Evolutionary conservation across 2,888 invertebrate genomes (phyloP).

Genomic region (Drosophila austrosaltans): DNA sequence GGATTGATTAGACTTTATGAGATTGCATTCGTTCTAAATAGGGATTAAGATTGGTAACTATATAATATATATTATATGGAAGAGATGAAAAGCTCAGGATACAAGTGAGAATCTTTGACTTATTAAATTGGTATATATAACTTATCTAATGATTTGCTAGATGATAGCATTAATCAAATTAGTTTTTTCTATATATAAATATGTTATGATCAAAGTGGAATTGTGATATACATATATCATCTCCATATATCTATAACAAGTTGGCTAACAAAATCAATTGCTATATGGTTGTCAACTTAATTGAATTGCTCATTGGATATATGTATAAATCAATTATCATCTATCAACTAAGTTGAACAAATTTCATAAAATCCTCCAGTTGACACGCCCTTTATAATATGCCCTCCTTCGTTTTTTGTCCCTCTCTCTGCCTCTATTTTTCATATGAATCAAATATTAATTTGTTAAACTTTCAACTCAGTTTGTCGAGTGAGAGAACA

Average conservation of each 20-base stretch:
- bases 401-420: too few species aligned
- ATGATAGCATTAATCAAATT: too few species aligned
- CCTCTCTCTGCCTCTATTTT: too few species aligned
- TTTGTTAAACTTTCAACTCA: conserved; percentile 5
- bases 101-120: too few species aligned
- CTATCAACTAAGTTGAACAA: not conserved
- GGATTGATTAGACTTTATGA: too few species aligned
- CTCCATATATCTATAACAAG: not conserved
- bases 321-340: not conserved
- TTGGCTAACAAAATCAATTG: not conserved
- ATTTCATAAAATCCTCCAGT: not conserved
- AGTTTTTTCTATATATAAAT: not conserved
- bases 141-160: too few species aligned
- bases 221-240: not conserved
- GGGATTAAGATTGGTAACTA: too few species aligned
- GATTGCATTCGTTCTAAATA: too few species aligned
- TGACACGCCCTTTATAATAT: not conserved
- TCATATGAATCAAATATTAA: not conserved
- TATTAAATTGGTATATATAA: too few species aligned
- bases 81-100: too few species aligned
- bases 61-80: too few species aligned
- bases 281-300: conserved; percentile 5
- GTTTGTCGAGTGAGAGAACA: not conserved
- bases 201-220: not conserved
- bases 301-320: not conserved